phyloP scores from a whole-genome alignment of 2,113 vertebrate genomes.

The Apodemus sylvaticus region DNA sequence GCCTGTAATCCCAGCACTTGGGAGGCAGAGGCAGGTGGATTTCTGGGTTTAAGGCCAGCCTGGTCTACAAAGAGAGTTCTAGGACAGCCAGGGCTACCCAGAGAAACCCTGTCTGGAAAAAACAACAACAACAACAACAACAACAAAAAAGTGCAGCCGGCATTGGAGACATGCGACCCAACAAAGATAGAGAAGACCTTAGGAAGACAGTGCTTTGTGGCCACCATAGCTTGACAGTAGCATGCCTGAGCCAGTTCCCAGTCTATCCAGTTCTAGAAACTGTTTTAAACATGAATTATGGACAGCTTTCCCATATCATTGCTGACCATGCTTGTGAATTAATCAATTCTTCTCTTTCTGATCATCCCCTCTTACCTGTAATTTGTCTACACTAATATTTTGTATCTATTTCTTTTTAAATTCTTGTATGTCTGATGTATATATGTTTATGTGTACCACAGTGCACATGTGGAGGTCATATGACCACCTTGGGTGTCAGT shows the following conservation, averaged over 20 bases:
- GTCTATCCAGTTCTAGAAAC: neutral
- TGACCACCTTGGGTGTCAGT: neutral
- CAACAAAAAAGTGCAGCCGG: fast-evolving
- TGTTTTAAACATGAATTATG: neutral
- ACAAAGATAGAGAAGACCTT: neutral
- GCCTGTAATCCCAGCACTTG: too few species aligned
- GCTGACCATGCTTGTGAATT: neutral
- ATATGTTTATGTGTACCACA: neutral
- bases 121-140: too few species aligned
- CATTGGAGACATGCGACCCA: neutral
- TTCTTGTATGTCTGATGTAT: neutral
- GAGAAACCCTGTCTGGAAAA: too few species aligned
- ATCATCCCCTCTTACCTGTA: neutral
- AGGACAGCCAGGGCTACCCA: too few species aligned
- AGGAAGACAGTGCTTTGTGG: neutral
- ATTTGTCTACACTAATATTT: neutral
- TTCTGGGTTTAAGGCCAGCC: too few species aligned
- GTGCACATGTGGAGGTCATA: too few species aligned
- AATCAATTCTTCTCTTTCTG: neutral
- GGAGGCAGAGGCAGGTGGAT: too few species aligned
- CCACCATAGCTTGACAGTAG: neutral
- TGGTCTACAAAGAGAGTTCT: too few species aligned
- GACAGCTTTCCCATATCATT: neutral
- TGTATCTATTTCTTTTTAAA: neutral
- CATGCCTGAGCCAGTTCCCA: too few species aligned